Percentiles rank a stretch among this genome's conserved stretches.
phyloP scores from a whole-genome alignment of 2,113 vertebrate genomes.

The Ctenodactylus gundi region DNA sequence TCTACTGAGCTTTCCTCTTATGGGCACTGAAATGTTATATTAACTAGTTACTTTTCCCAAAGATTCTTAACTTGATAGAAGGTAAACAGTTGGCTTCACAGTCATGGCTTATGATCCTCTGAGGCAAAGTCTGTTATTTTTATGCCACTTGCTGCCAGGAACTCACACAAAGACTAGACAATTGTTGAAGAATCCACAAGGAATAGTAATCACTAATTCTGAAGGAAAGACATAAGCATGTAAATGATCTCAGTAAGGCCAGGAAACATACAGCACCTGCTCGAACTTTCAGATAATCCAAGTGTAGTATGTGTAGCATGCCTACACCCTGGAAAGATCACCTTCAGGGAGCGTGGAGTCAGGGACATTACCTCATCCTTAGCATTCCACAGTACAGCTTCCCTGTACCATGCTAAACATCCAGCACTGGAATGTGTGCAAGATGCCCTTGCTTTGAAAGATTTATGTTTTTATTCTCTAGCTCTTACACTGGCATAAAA shows the following conservation, averaged over 20 bases:
- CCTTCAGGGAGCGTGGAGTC: background rate
- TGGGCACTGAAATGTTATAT: background rate
- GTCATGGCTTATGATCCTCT: background rate
- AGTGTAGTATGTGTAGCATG: background rate
- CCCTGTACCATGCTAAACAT: background rate
- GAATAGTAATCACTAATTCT: background rate
- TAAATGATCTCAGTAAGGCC: background rate
- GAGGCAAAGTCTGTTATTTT: background rate
- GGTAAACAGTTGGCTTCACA: background rate
- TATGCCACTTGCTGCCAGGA: background rate
- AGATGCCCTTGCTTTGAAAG: background rate
- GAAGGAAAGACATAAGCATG: background rate
- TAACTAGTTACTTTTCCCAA: background rate
- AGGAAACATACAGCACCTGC: background rate
- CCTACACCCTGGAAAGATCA: background rate
- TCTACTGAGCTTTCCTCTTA: background rate
- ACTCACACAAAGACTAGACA: background rate
- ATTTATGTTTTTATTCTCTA: slow-evolving; percentile 13
- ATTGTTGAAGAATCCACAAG: background rate
- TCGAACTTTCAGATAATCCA: background rate
- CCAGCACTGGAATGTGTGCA: background rate
- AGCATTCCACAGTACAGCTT: background rate
- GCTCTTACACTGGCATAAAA: slow-evolving; percentile 37
- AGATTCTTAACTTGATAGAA: background rate
- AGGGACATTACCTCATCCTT: background rate